A percentile compares a stretch with the other conserved stretches of the same genome.
phyloP scores from a whole-genome alignment of 2,888 invertebrate species.

The Scaptomyza caliginosa region DNA sequence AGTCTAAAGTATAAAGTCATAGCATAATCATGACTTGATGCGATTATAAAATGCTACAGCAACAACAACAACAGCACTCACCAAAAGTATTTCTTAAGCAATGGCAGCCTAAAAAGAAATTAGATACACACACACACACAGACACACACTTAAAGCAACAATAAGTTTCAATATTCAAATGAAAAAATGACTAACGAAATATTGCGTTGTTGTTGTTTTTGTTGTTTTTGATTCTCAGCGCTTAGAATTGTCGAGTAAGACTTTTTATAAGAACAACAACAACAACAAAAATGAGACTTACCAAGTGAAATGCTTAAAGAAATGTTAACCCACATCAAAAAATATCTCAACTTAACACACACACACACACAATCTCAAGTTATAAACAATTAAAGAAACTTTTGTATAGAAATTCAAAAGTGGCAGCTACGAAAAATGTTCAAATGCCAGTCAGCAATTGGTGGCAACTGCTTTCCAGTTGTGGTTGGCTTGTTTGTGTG shows the following conservation, averaged over 20 bases:
- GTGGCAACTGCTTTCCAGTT: constrained; percentile 49
- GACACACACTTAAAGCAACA: constrained; percentile 27
- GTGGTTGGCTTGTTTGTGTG: constrained; percentile 14
- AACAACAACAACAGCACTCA: constrained; percentile 30
- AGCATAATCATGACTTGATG: constrained; percentile 79
- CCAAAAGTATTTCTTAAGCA: constrained; percentile 29
- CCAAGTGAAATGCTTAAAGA: constrained; percentile 63
- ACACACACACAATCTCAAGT: constrained; percentile 38
- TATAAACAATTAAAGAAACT: constrained; percentile 70
- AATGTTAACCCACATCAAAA: constrained; percentile 75
- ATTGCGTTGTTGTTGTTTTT: constrained; percentile 15
- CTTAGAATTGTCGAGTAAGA: constrained; percentile 58
- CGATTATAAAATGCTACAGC: constrained; percentile 73
- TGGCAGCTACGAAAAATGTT: constrained; percentile 57
- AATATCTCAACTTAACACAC: constrained; percentile 50
- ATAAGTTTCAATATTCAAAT: constrained; percentile 73
- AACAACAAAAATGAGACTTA: constrained; percentile 42
- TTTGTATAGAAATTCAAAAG: constrained; percentile 65
- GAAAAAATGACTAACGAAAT: constrained; percentile 76
- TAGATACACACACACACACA: constrained; percentile 50
- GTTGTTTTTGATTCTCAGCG: constrained; percentile 24
- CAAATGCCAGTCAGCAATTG: constrained; percentile 61
- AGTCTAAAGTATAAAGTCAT: constrained; percentile 57
- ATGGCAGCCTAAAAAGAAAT: constrained; percentile 72
- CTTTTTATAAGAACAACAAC: constrained; percentile 33